Percentiles rank a stretch among this genome's conserved stretches.
phyloP scores from a whole-genome alignment of 2,113 vertebrate species.

The Lepisosteus oculatus region DNA sequence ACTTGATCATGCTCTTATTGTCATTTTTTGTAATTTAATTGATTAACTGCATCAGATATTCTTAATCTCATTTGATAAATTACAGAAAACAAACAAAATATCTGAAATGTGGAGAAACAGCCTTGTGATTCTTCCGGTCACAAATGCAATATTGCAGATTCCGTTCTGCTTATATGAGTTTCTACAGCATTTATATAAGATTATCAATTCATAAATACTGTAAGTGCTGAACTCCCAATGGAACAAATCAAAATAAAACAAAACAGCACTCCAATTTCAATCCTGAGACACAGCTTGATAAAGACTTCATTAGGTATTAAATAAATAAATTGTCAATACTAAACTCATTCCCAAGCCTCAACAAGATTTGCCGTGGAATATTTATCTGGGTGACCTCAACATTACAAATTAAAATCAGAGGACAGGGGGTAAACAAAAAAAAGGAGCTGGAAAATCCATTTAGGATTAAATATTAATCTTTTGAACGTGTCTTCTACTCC shows the following conservation, averaged over 20 bases:
- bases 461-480: constrained; percentile 3
- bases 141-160: no score
- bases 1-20: no score
- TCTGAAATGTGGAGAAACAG: no score
- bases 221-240: neutral
- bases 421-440: neutral
- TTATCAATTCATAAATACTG: no score
- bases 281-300: neutral
- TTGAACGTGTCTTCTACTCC: neutral
- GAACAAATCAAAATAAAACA: neutral
- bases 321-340: neutral
- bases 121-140: no score
- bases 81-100: no score
- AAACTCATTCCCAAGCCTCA: constrained; percentile 1
- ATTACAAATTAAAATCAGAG: constrained; percentile 14
- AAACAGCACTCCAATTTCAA: neutral
- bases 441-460: neutral
- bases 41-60: no score
- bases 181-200: no score
- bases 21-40: no score
- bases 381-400: neutral
- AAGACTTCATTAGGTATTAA: constrained; percentile 4
- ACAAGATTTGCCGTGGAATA: constrained; percentile 3
- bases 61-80: no score
- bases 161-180: no score